These are phyloP conservation scores for Colletes collaris DNA, from an alignment of 2,888 invertebrate genomes.

Conservation along the genomic window DNA sequence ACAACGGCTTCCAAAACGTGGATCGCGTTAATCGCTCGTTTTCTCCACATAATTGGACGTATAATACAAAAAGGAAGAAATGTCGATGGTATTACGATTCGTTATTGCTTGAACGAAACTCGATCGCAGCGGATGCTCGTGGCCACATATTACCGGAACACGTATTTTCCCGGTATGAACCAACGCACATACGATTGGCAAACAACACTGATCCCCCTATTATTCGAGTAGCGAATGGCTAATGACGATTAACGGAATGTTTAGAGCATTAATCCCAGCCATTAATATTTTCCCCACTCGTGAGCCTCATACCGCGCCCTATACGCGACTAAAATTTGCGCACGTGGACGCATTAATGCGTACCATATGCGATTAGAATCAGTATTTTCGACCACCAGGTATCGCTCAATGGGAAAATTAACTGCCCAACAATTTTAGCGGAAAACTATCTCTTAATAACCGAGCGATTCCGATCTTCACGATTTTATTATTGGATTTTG, in stretches of 20 bases:
- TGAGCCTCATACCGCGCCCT: background rate
- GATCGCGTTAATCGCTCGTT: slow-evolving; percentile 27
- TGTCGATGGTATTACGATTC: slow-evolving; percentile 30
- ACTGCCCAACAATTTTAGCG: slow-evolving; percentile 17
- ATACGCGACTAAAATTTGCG: slow-evolving; percentile 48
- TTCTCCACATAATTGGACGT: slow-evolving; percentile 49
- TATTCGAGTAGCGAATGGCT: slow-evolving; percentile 61
- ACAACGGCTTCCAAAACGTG: slow-evolving; percentile 5
- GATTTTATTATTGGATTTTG: too few species aligned
- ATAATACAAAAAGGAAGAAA: slow-evolving; percentile 10
- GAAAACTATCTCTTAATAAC: too few species aligned
- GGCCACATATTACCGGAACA: slow-evolving; percentile 39
- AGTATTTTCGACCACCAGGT: slow-evolving; percentile 34
- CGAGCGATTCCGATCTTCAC: too few species aligned
- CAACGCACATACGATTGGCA: slow-evolving; percentile 46
- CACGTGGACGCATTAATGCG: slow-evolving; percentile 43
- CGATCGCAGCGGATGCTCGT: slow-evolving; percentile 30
- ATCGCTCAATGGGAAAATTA: slow-evolving; percentile 57
- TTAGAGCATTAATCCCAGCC: slow-evolving; percentile 68
- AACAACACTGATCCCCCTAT: slow-evolving; percentile 62
- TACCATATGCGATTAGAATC: slow-evolving; percentile 33
- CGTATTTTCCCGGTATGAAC: slow-evolving; percentile 39
- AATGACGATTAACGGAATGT: slow-evolving; percentile 73
- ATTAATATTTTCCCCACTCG: slow-evolving; percentile 55
- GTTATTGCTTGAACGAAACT: slow-evolving; percentile 43